Base-by-base conservation (phyloP, 2,797 vertebrate genomes). In the Chlorospingus semifuscus region DNA sequence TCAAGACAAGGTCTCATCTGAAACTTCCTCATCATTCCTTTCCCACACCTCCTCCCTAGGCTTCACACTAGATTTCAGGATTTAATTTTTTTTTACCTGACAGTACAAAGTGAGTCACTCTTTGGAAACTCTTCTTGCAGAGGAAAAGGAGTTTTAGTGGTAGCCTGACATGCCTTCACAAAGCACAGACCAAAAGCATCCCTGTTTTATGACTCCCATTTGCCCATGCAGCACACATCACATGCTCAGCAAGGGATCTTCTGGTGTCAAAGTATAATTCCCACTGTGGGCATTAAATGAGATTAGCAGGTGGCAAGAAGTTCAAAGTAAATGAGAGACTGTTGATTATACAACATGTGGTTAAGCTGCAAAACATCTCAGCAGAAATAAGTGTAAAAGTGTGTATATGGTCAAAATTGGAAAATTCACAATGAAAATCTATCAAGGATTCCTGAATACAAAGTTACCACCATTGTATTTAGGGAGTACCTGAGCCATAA, bases 271-370 rank as follows among this genome's bases (percentile, higher is more conserved):
- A 94, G 65, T 41, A 11, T 26, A 78, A 75, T 59, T 90, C 36
- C 53, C 50, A 83, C 42, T 69, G 46, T 57, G 50, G 53, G 39
- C 42, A 90, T 91, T 89, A 78, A 74, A 86, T 30, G n/a, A 83
- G 93, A 91, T 95, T 78, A 88, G 61, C 50, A 81, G 65, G 85
- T 78, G 65, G 72, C 27, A 69, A 76, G 44, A 83, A 90, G 18
- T 81, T 96, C 57, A 91, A 90, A 75, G 72, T 36, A 83, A 85
- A 83, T 3, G 4, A 83, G 52, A 78, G 46, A 75, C 44, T 85
- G 50, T 75, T 39, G 27, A 63, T 63, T 41, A 78, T 23, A 64
- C 19, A 49, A 21, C 47, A 83, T 0, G 0, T 8, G 14, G 65
- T 69, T 72, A 81, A 83, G n/a, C 42, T 78, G 66, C 18, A 90